Base-by-base conservation (phyloP, 2,888 invertebrate genomes). In the Digitonthophagus gazella region DNA sequence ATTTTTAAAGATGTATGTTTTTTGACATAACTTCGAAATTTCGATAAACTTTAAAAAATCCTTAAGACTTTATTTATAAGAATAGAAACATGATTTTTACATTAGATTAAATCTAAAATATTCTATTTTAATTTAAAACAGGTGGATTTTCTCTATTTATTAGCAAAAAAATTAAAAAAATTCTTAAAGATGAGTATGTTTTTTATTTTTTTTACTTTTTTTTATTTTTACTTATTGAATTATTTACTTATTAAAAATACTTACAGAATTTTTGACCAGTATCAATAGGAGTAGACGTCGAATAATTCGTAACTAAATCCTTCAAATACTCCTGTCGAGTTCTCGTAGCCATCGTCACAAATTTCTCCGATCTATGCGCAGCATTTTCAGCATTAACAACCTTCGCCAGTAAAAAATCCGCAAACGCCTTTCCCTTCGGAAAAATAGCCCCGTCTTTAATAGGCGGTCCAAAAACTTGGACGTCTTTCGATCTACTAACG, bases 371-470 rank as follows among this genome's bases (percentile, higher is more conserved):
- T 76, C 94, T 89, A 80, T 97, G 96, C 8, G 97, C 97, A 8
- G 97, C 97, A 84, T 97, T 97, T 82, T 98, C 97, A 18, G 96
- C 97, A 83, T 98, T 98, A 73, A 98, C 95, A 56, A 96, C 93
- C 90, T 98, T 98, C 68, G 97, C 94, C 77, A 97, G 85, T 64
- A 98, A 87, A 82, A 97, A 95, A 81, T 98, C 96, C n/a, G 94
- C 92, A 82, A 98, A 97, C n/a, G 91, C 89, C 84, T 93, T 93
- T 67, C 94, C 93, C 82, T 96, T 96, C 8, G 91, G 89, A 82
- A 96, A 97, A 22, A 91, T 89, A 3, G 93, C 95, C 67, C 92
- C 92, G 75, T 92, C 90, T 75, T 93, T 93, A 74, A 98, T 91
- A 0, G 96, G 94, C n/a, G 98, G 98, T 56, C 98, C 98, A 83